A percentile compares a stretch with the other conserved stretches of the same genome.
These are phyloP conservation scores for Myxocyprinus asiaticus DNA, from an alignment of 2,113 vertebrate genomes.

Conservation along the genomic window DNA sequence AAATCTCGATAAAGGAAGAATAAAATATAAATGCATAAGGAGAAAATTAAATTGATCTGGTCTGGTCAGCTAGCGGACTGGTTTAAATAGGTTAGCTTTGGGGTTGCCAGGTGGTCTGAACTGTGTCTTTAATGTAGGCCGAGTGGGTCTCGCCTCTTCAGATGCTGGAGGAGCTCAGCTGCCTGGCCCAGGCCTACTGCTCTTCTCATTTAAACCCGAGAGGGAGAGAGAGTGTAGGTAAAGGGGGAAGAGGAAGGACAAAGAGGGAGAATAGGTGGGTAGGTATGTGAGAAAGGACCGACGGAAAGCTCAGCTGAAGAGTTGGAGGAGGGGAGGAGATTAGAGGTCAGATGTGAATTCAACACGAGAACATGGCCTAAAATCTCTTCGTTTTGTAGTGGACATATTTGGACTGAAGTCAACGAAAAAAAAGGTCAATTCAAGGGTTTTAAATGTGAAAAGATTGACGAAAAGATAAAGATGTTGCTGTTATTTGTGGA, in stretches of 20 bases:
- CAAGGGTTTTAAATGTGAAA: too few relatives aligned
- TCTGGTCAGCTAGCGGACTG: neutral
- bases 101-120: conserved; percentile 51
- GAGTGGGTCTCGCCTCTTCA: conserved; percentile 20
- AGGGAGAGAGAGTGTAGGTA: neutral
- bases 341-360: conserved; percentile 33
- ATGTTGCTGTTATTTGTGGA: too few relatives aligned
- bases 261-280: neutral
- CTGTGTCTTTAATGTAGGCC: conserved; percentile 24
- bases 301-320: neutral
- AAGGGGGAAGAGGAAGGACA: neutral
- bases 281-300: neutral
- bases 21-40: too few relatives aligned
- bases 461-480: too few relatives aligned
- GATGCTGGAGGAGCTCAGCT: conserved; percentile 36
- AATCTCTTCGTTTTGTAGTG: neutral
- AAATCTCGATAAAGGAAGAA: too few relatives aligned
- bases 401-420: neutral
- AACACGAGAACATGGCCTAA: conserved; percentile 20
- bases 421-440: neutral
- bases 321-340: conserved; percentile 27
- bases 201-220: conserved; percentile 41
- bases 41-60: too few relatives aligned
- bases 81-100: conserved; percentile 10
- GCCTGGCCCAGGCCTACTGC: conserved; percentile 51